phyloP scores from a whole-genome alignment of 2,888 invertebrate genomes.

The Charanyca ferruginea region DNA sequence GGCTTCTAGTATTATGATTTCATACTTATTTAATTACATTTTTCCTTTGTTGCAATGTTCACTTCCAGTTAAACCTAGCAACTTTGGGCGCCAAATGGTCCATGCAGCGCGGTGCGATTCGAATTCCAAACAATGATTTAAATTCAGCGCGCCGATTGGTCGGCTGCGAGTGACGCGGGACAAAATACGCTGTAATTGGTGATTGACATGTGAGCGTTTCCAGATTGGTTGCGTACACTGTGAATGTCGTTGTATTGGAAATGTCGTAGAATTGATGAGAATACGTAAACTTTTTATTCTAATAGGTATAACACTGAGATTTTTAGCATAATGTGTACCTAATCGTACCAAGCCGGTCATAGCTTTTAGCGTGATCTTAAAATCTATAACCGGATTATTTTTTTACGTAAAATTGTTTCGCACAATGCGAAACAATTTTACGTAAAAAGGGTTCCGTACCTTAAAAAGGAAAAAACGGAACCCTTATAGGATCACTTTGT shows the following conservation, averaged over 20 bases:
- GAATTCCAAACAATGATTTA: constrained; percentile 79
- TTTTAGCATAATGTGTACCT: too few species aligned
- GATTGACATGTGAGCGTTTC: constrained; percentile 88
- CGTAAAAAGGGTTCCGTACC: too few species aligned
- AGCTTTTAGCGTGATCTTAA: constrained; percentile 17
- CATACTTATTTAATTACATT: background rate
- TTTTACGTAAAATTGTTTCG: background rate
- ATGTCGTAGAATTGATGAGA: constrained; percentile 65
- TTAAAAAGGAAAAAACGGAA: too few species aligned
- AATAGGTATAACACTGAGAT: background rate
- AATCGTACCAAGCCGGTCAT: background rate
- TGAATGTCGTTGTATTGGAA: constrained; percentile 68
- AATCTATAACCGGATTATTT: constrained; percentile 4
- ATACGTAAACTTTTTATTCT: background rate
- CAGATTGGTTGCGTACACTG: constrained; percentile 79
- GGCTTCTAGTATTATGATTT: too few species aligned
- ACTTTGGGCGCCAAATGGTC: constrained; percentile 45
- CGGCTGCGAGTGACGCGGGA: constrained; percentile 78
- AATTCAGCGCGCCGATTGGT: constrained; percentile 84
- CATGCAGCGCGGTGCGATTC: constrained; percentile 69
- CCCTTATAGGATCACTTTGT: too few species aligned
- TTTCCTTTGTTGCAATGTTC: background rate
- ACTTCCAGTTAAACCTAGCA: background rate
- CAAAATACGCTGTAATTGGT: constrained; percentile 89
- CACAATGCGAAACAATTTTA: too few species aligned